Base-by-base conservation (phyloP, 2,797 vertebrate genomes). In the Sphenopsis melanotis region DNA sequence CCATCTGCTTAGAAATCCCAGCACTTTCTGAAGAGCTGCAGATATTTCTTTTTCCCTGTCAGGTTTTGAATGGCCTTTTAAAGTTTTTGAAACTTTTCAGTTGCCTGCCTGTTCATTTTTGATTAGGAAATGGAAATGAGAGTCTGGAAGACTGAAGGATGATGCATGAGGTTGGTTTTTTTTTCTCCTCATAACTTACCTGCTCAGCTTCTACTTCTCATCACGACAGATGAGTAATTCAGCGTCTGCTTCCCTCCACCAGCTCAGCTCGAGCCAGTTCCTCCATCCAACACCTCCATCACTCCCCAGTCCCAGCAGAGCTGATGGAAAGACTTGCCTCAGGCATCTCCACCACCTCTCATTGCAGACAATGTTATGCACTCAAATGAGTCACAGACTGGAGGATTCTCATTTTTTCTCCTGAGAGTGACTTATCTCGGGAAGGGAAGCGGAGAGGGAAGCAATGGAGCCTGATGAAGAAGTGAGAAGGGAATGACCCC, bases 1-100 rank as follows among this genome's bases (percentile, higher is more conserved):
- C 95, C 95, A 96, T 97, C 94, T 96, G 95, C 49, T 97, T 81
- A 78, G 57, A 83, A 47, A 93, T 60, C 49, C 65, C 55, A 18
- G 29, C 18, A 56, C 53, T 93, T 94, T 86, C 80, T 84, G 83
- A 91, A 95, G 77, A 44, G 36, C 55, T 23, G 32, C 10, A 55
- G 60, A 26, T n/a, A 17, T 77, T n/a, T 65, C 32, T 41, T 50
- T 49, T 74, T 4, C 3, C 50, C 69, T 53, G 23, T 46, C 88
- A 74, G 50, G 63, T 84, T 93, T 55, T 74, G 60, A 70, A 90
- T 44, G 36, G 88, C 39, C 63, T 90, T 89, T 93, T 72, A 72
- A 95, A 95, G 82, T 80, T 96, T 93, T 66, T 13, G 17, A 63
- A 89, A 88, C 65, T 94, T 94, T 46, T 46, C 29, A 56, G 39